These are phyloP conservation scores for Pseudomyrmex sp. DNA, from an alignment of 1,140 invertebrate species.

Conservation along the genomic window DNA sequence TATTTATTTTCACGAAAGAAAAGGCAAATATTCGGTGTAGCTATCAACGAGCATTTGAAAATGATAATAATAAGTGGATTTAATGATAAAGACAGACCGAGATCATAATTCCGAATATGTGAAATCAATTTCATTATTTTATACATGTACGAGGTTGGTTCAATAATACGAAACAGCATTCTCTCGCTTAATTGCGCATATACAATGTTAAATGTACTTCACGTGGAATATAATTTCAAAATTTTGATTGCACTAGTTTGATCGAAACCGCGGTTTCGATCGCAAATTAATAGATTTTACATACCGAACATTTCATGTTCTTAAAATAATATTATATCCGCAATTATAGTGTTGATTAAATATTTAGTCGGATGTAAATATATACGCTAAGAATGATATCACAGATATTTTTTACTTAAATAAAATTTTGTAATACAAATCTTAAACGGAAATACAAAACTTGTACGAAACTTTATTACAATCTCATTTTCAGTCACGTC, in stretches of 20 bases:
- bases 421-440: constrained; percentile 14
- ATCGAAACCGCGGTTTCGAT: not conserved
- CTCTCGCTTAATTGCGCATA: constrained; percentile 27
- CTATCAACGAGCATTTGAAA: not conserved
- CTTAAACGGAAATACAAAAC: constrained; percentile 4
- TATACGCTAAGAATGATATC: not conserved
- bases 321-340: too few species aligned
- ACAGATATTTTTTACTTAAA: constrained; percentile 21
- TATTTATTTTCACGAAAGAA: constrained; percentile 2
- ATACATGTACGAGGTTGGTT: not conserved
- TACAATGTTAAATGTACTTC: constrained; percentile 34
- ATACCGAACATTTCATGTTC: not conserved
- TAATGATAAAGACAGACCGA: constrained; percentile 21
- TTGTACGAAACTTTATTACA: constrained; percentile 14
- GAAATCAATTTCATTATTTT: constrained; percentile 39
- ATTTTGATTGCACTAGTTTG: constrained; percentile 16
- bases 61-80: constrained; percentile 7
- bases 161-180: constrained; percentile 33
- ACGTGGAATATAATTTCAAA: constrained; percentile 1
- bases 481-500: not conserved
- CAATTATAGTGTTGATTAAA: too few species aligned
- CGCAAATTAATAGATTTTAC: constrained; percentile 3
- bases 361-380: too few species aligned
- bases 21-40: not conserved
- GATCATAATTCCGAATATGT: constrained; percentile 43